phyloP scores from a whole-genome alignment of 2,113 vertebrate species.

The Clarias batrachus region DNA sequence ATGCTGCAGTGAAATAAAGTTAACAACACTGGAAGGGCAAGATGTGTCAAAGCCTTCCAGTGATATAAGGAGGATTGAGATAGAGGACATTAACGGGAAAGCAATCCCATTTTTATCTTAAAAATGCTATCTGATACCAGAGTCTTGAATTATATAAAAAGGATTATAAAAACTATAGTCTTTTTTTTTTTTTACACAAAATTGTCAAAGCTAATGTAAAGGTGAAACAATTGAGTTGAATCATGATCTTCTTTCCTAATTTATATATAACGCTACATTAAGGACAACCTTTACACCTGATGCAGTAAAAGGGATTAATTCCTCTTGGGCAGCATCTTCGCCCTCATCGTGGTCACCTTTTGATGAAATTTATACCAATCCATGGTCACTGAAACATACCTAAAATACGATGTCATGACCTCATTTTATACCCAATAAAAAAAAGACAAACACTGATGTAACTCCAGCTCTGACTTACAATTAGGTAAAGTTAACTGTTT shows the following conservation, averaged over 20 bases:
- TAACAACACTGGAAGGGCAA: conserved; percentile 74
- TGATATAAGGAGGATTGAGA: conserved; percentile 68
- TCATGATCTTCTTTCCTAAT: conserved; percentile 60
- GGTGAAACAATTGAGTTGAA: conserved; percentile 80
- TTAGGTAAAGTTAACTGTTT: conserved; percentile 83
- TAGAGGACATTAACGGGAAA: conserved; percentile 59
- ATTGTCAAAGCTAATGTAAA: conserved; percentile 86
- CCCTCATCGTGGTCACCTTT: conserved; percentile 42
- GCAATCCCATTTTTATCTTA: conserved; percentile 61
- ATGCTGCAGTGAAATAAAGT: conserved; percentile 73
- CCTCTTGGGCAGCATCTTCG: conserved; percentile 31
- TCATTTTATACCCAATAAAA: conserved; percentile 77
- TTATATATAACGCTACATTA: conserved; percentile 78
- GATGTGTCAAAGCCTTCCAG: conserved; percentile 78
- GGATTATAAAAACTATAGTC: conserved; percentile 98
- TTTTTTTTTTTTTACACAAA: conserved; percentile 77
- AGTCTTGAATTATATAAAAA: conserved; percentile 89
- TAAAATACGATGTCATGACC: conserved; percentile 76
- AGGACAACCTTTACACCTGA: conserved; percentile 57
- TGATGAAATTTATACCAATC: conserved; percentile 78
- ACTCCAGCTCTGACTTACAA: conserved; percentile 77
- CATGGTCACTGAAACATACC: conserved; percentile 77
- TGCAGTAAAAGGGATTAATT: conserved; percentile 13
- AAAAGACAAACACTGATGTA: conserved; percentile 79
- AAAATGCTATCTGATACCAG: conserved; percentile 76